Percentiles rank a stretch among this genome's conserved stretches.
Conservation (phyloP, 23 tunicate genomes). For the Halocynthia aurantium region DNA sequence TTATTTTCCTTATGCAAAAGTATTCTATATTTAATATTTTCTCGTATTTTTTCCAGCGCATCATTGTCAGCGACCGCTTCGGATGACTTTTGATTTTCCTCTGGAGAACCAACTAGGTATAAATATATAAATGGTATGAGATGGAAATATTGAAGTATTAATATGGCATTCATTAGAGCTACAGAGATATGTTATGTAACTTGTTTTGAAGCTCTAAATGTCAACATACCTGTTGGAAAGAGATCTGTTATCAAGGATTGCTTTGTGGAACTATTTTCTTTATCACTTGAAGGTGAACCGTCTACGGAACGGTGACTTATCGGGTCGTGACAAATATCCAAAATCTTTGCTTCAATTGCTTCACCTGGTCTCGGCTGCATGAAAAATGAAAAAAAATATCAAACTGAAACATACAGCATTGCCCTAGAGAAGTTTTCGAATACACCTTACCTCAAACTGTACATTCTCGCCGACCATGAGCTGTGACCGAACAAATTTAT, state of each 20-base stretch:
- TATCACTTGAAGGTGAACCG: conserved; percentile 80
- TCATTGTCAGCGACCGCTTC: conserved; percentile 32
- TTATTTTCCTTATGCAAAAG: too few species aligned
- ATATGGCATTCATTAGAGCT: too few species aligned
- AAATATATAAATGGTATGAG: neutral
- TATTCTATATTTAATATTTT: too few species aligned
- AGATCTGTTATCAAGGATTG: conserved; percentile 66
- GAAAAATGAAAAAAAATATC: neutral
- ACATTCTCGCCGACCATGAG: conserved; percentile 48
- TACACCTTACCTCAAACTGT: conserved; percentile 38
- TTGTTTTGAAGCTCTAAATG: too few species aligned
- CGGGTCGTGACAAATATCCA: conserved; percentile 7
- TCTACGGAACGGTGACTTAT: neutral
- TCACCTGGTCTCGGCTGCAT: conserved; percentile 46
- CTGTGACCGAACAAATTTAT: conserved; percentile 31
- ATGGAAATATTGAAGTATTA: too few species aligned
- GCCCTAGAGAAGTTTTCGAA: neutral
- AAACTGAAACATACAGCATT: neutral
- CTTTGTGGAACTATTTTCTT: conserved; percentile 50
- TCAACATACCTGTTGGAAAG: conserved; percentile 39
- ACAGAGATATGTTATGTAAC: too few species aligned
- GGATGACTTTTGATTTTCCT: conserved; percentile 24
- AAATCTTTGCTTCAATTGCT: conserved; percentile 44
- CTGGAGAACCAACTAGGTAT: neutral
- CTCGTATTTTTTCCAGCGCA: neutral